Percentiles rank a stretch among this genome's conserved stretches.
Conservation (phyloP, 2,113 vertebrate species). For the Scomber scombrus region DNA sequence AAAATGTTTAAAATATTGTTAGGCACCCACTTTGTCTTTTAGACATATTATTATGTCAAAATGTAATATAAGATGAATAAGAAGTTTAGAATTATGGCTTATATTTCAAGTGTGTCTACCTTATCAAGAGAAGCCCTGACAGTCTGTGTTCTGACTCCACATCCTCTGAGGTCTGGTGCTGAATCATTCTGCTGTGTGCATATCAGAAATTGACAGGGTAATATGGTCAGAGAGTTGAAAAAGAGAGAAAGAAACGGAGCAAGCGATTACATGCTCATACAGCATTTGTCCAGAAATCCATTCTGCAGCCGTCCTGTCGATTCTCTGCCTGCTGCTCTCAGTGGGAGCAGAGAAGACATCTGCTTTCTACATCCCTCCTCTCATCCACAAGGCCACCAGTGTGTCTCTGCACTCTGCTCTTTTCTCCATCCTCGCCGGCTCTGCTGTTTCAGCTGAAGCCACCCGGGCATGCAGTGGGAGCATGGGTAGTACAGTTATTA, state of each 20-base stretch:
- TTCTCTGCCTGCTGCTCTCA: constrained; percentile 40
- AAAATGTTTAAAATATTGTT: constrained; percentile 17
- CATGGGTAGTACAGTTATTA: constrained; percentile 30
- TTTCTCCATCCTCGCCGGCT: constrained; percentile 8
- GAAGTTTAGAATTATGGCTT: constrained; percentile 12
- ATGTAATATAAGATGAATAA: too few relatives aligned
- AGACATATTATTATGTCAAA: not conserved
- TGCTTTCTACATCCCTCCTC: constrained; percentile 62
- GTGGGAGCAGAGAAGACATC: constrained; percentile 52
- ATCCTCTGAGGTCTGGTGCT: constrained; percentile 17
- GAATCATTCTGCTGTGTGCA: constrained; percentile 39
- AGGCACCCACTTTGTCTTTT: constrained; percentile 4
- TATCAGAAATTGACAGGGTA: constrained; percentile 32
- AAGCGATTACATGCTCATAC: constrained; percentile 27
- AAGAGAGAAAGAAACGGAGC: constrained; percentile 14
- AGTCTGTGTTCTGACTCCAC: constrained; percentile 1
- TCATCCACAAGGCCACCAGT: constrained; percentile 38
- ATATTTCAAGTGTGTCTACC: not conserved
- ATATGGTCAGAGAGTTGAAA: constrained; percentile 30
- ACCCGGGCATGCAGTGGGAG: constrained; percentile 51
- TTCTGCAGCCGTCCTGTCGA: constrained; percentile 33
- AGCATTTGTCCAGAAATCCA: constrained; percentile 48
- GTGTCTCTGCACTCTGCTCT: constrained; percentile 28
- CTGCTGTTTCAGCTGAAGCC: constrained; percentile 61
- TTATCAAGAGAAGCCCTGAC: not conserved